phyloP scores from a whole-genome alignment of 2,888 invertebrate species.

The Archaeoteleia sp. region DNA sequence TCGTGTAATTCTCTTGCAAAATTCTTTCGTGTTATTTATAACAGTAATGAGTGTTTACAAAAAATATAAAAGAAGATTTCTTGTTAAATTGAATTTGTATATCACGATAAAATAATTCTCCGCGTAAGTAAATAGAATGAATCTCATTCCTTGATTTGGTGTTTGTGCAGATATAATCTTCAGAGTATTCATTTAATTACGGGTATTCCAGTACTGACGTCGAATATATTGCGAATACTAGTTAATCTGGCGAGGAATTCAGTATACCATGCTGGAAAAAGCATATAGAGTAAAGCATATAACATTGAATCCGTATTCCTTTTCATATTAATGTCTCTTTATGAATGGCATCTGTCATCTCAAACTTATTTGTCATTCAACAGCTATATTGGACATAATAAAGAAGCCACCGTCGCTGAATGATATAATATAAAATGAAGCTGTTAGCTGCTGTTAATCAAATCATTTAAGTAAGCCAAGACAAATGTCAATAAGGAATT shows the following conservation, averaged over 20 bases:
- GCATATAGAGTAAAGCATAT: too few relatives aligned
- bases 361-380: not conserved
- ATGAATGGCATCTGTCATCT: not conserved
- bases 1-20: not conserved
- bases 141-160: constrained; percentile 18
- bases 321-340: not conserved
- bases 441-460: not conserved
- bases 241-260: constrained; percentile 12
- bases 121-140: constrained; percentile 12
- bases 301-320: constrained; percentile 6
- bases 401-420: not conserved
- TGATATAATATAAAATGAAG: not conserved
- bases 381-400: not conserved
- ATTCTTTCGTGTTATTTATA: constrained; percentile 12
- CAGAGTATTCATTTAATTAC: constrained; percentile 67
- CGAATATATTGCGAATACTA: constrained; percentile 20
- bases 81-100: constrained; percentile 21
- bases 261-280: constrained; percentile 1
- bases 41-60: constrained; percentile 12
- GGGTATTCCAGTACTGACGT: constrained; percentile 66
- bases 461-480: not conserved
- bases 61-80: not conserved
- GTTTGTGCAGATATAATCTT: constrained; percentile 29
- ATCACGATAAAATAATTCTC: constrained; percentile 15
- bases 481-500: not conserved